These are phyloP conservation scores for Scaptomyza polygonia DNA, from an alignment of 2,888 invertebrate genomes.

Conservation along the genomic window DNA sequence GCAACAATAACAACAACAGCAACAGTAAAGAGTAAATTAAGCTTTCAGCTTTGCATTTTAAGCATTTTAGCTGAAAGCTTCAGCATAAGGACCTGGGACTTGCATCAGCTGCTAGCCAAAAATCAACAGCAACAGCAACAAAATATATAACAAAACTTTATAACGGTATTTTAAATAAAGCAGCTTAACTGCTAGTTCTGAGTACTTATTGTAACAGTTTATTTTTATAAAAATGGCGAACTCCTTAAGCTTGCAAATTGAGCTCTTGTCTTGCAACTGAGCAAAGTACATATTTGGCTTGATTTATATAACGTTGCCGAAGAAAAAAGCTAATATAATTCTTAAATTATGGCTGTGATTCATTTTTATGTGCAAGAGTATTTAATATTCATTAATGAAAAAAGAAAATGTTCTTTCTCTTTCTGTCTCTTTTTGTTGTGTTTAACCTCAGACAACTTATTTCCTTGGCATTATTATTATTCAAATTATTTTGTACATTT, in stretches of 20 bases:
- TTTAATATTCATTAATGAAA: neutral
- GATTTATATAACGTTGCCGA: no score
- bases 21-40: constrained; percentile 16
- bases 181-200: constrained; percentile 3
- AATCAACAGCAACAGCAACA: neutral
- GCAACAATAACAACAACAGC: constrained; percentile 20
- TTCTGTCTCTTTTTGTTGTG: neutral
- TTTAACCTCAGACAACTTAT: neutral
- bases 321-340: no score
- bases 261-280: neutral
- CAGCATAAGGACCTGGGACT: constrained; percentile 26
- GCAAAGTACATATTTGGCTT: neutral
- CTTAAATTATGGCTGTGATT: no score
- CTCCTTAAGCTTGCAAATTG: neutral
- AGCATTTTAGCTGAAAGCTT: constrained; percentile 30
- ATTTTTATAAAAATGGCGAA: neutral
- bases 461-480: constrained; percentile 21
- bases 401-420: no score
- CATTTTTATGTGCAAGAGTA: no score
- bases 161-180: constrained; percentile 40
- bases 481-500: no score
- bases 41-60: constrained; percentile 50
- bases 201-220: neutral
- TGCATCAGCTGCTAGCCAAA: constrained; percentile 35
- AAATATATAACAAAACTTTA: neutral